phyloP scores from a whole-genome alignment of 2,797 vertebrate species.

The Ispidina lecontei region DNA sequence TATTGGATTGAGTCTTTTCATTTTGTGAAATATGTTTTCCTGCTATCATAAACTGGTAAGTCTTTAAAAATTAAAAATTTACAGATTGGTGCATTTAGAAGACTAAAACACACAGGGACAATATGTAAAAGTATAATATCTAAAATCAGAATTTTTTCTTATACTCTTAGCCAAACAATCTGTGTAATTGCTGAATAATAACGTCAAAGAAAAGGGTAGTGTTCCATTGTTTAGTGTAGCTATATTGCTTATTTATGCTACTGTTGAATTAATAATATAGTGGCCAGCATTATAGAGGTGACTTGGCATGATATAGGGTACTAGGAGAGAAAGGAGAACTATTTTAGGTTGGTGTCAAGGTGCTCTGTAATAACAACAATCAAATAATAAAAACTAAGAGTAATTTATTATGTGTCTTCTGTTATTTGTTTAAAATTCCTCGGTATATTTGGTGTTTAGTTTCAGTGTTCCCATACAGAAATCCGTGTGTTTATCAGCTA shows the following conservation, averaged over 20 bases:
- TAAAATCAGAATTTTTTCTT: not conserved
- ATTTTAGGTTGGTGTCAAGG: not conserved
- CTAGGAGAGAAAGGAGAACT: not conserved
- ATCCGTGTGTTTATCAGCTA: not conserved
- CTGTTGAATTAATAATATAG: not conserved
- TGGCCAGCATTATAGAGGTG: not conserved
- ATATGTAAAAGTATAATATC: too few relatives aligned
- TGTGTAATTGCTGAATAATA: not conserved
- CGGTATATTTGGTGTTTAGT: not conserved
- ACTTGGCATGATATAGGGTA: not conserved
- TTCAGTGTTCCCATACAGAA: not conserved
- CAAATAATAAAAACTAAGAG: not conserved
- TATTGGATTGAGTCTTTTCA: not conserved
- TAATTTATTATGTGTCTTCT: not conserved
- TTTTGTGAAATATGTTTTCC: not conserved
- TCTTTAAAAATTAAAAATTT: not conserved
- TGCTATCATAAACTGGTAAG: not conserved
- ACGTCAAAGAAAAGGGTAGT: not conserved
- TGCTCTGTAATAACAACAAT: not conserved
- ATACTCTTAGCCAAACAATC: not conserved
- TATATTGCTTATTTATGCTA: not conserved
- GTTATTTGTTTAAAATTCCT: not conserved
- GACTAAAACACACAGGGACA: not conserved
- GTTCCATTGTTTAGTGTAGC: not conserved
- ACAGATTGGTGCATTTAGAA: not conserved